Evolutionary conservation across 2,797 vertebrate genomes (phyloP), one percentile per base, ranked within the genome.

Genomic region (Uromys caudimaculatus): DNA sequence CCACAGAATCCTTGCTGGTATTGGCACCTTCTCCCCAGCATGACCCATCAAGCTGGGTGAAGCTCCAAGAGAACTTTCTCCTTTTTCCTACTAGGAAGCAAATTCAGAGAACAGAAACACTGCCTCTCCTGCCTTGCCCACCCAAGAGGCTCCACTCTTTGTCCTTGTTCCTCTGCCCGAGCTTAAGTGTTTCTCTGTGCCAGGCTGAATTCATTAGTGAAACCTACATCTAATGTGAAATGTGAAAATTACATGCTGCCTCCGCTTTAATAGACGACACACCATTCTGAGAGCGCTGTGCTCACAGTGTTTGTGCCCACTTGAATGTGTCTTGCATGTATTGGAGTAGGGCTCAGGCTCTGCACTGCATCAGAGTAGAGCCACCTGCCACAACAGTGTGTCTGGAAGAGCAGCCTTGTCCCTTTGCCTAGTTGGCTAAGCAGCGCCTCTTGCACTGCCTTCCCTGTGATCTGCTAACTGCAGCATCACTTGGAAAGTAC

Each of bases 381-480:
- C 93, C 93, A 64, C 88, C 94, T 82, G 89, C 97, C 62, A 3
- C 4, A 6, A 16, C 1, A 21, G 77, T 84, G 11, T 44, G 47
- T 93, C 89, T 90, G 91, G 89, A 89, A 90, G 90, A 95, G 85
- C 89, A 94, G 73, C 78, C 73, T 79, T 16, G 60, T 78, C 62
- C 60, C 35, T 52, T 38, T 79, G 76, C 62, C 52, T 41, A 13
- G 7, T 56, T 78, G 77, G 94, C 71, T 90, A 64, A 93, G 88
- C 58, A 54, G 82, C 88, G 69, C 91, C 90, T 85, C 93, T 90
- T 67, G 75, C 4, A 6, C 76, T 77, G 87, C 54, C 67, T 47
- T 87, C 90, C 67, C 29, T 27, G 64, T 78, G 90, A 90, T 90
- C 88, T 85, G 58, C 94, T 93, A 78, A 92, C 85, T 69, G 2